Base-by-base conservation (phyloP, 2,888 invertebrate genomes). In the Loripinus fragilis region DNA sequence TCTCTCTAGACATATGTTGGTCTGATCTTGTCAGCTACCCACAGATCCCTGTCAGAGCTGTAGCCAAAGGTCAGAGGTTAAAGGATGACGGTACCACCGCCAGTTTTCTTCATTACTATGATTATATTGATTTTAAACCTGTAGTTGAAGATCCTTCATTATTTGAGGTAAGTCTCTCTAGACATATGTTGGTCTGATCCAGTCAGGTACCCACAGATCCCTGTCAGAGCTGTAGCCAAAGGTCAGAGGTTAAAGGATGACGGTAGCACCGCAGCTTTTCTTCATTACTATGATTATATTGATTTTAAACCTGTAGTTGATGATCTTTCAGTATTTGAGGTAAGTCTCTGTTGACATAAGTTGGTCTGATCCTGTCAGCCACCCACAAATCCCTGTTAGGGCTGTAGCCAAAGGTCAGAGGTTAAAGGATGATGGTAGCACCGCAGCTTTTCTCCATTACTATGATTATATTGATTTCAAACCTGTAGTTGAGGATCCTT, bases 271-370 rank as follows among this genome's bases (percentile, higher is more conserved):
- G 35, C 30, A 30, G 60, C 55, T 15, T 83, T 88, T 28, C 80
- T 83, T 41, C 90, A 89, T 70, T 74, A 83, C n/a, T 90, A 90
- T 80, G 86, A 88, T 30, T 90, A 85, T 52, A 71, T 86, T 42
- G 81, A 85, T 68, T 89, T 90, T 72, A 75, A 66, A 41, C 67
- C 80, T 7, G 33, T 65, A 0, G 74, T 80, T 0, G 70, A 76
- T 33, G 76, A 83, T 52, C 28, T 66, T 17, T 72, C 72, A 30
- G 78, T 85, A 2, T 87, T 87, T 74, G 83, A 88, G 85, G 88
- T 87, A 72, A n/a, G n/a, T n/a, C n/a, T n/a, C n/a, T n/a, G n/a
- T n/a, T n/a, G n/a, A n/a, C n/a, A n/a, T n/a, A n/a, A 72, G 71
- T 42, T 89, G 87, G 86, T 30, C 67, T 10, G 86, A 83, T 0